phyloP scores from a whole-genome alignment of 2,888 invertebrate genomes.

The Eustalomyia histrio region DNA sequence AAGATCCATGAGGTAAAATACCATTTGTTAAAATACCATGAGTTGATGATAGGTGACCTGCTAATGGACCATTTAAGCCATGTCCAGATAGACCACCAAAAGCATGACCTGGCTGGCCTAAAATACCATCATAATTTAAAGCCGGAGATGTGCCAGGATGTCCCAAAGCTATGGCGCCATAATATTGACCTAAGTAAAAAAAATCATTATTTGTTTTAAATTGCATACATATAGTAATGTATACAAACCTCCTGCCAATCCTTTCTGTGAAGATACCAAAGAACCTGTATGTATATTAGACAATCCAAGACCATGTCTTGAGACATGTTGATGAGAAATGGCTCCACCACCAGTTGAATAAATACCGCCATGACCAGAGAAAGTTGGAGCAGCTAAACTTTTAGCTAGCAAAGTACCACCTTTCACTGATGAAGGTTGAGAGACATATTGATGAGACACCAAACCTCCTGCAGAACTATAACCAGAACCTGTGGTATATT shows the following conservation, averaged over 20 bases:
- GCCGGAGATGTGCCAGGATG: constrained; percentile 72
- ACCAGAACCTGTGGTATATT: constrained; percentile 54
- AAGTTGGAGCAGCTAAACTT: constrained; percentile 23
- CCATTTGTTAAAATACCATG: constrained; percentile 16
- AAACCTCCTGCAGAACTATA: constrained; percentile 67
- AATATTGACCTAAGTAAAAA: constrained; percentile 65
- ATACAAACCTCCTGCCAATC: constrained; percentile 28
- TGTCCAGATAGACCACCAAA: constrained; percentile 49
- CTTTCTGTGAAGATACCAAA: constrained; percentile 38
- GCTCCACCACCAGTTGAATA: constrained; percentile 56
- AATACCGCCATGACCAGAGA: constrained; percentile 54
- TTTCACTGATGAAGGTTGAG: constrained; percentile 53
- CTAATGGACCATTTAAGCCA: constrained; percentile 47
- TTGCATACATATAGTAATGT: not conserved
- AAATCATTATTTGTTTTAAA: not conserved
- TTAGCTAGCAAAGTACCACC: constrained; percentile 68
- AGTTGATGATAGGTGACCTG: not conserved
- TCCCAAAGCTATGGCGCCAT: constrained; percentile 74
- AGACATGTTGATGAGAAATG: constrained; percentile 68
- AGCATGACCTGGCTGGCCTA: constrained; percentile 68
- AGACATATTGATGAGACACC: constrained; percentile 62
- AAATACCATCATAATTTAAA: constrained; percentile 71
- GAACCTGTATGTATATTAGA: constrained; percentile 21
- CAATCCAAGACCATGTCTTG: constrained; percentile 64
- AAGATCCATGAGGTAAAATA: not conserved